Conservation (phyloP, 64 coral and sea anemone genomes). For the Pocillopora verrucosa region DNA sequence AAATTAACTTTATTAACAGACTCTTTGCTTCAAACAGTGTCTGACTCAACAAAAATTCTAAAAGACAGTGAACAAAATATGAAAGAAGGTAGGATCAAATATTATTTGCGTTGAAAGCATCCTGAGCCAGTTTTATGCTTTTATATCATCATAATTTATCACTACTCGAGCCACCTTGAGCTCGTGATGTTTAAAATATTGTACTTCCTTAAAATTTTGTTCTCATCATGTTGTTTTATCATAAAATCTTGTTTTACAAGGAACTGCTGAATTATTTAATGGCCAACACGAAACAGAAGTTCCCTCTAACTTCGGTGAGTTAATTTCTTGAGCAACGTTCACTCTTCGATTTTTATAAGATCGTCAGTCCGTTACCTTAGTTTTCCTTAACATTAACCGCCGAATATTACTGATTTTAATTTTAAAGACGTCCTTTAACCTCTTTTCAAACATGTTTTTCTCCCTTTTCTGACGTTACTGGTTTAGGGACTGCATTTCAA, state of each 20-base stretch:
- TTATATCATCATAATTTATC: too few relatives aligned
- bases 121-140: too few relatives aligned
- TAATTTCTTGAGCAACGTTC: neutral
- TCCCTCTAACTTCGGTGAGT: slow-evolving; percentile 20
- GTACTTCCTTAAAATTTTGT: neutral
- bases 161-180: neutral
- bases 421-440: too few relatives aligned
- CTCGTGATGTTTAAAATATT: neutral
- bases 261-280: neutral
- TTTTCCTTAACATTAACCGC: too few relatives aligned
- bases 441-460: too few relatives aligned
- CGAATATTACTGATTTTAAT: too few relatives aligned
- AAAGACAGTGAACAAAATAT: neutral
- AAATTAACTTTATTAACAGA: neutral
- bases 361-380: too few relatives aligned
- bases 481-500: neutral
- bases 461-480: neutral
- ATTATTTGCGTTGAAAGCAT: too few relatives aligned
- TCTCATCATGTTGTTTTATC: neutral
- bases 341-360: neutral
- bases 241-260: neutral
- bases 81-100: neutral
- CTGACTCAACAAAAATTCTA: neutral
- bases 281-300: slow-evolving; percentile 6
- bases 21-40: slow-evolving; percentile 9